Evolutionary conservation across 53 echinoderm and acorn worm species (phyloP).

Genomic region (Stichopus horrens): DNA sequence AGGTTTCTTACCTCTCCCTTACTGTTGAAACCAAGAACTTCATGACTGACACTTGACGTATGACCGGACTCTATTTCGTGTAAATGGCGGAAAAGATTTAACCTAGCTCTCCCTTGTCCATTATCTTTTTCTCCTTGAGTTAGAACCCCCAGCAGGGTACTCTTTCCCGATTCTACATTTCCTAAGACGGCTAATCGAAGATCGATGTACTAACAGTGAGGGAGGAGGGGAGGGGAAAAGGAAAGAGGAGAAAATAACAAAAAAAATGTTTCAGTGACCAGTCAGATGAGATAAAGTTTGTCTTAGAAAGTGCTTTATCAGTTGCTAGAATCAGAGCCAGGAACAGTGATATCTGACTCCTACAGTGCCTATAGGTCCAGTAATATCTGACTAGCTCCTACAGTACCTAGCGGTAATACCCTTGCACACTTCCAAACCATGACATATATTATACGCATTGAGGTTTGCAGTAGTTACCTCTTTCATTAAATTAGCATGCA

Average conservation of each 20-base stretch:
- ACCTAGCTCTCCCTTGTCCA: constrained; percentile 86
- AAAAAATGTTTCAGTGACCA: too few species aligned
- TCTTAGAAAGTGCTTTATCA: too few species aligned
- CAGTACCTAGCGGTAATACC: too few species aligned
- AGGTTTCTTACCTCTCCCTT: constrained; percentile 77
- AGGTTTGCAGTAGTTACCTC: too few species aligned
- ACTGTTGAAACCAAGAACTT: constrained; percentile 91
- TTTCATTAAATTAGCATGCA: too few species aligned
- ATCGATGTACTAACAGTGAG: constrained; percentile 73
- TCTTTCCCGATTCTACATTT: constrained; percentile 94
- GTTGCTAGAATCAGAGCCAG: too few species aligned
- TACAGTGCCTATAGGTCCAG: too few species aligned
- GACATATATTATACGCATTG: too few species aligned
- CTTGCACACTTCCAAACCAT: too few species aligned
- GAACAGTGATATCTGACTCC: too few species aligned
- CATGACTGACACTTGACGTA: constrained; percentile 95
- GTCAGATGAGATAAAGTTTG: too few species aligned
- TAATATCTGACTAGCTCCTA: too few species aligned
- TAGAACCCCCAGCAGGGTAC: constrained; percentile 89
- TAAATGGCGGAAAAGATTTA: constrained; percentile 91
- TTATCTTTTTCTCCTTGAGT: constrained; percentile 97
- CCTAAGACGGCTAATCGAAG: constrained; percentile 93
- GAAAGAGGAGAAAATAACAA: background rate
- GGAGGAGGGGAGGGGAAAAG: background rate
- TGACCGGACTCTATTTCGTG: constrained; percentile 97